Evolutionary conservation across 2,888 invertebrate genomes (phyloP).

Genomic region (Aphodius granarius): DNA sequence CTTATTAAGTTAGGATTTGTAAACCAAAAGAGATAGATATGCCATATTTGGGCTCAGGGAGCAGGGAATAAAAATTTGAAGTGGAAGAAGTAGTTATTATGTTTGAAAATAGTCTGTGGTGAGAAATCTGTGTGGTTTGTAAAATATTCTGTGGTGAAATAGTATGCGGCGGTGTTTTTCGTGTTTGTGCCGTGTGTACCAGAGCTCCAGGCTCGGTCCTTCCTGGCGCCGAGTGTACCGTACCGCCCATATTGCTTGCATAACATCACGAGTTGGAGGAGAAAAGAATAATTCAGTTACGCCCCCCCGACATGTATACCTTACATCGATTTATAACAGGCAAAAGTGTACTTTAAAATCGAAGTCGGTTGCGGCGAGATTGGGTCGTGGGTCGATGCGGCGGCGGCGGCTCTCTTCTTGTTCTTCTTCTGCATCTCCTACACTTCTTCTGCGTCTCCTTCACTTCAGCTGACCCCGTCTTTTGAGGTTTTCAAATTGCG

Average conservation of each 20-base stretch:
- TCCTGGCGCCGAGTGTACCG: constrained; percentile 46
- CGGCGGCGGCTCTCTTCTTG: constrained; percentile 11
- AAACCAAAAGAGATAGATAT: background rate
- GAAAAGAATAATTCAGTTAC: constrained; percentile 57
- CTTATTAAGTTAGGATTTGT: no score
- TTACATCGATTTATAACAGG: constrained; percentile 53
- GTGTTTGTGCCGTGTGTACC: constrained; percentile 3
- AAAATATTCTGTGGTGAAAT: no score
- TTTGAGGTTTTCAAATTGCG: constrained; percentile 47
- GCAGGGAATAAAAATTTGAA: background rate
- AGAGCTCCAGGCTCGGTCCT: background rate
- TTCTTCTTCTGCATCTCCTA: background rate
- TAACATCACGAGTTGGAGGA: constrained; percentile 56
- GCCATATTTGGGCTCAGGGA: background rate
- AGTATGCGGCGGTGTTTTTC: background rate
- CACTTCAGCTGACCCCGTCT: no score
- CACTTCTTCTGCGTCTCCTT: background rate
- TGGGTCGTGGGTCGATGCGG: constrained; percentile 32
- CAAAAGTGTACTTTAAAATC: constrained; percentile 51
- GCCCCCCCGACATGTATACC: constrained; percentile 57
- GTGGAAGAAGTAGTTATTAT: background rate
- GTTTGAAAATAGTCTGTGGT: background rate
- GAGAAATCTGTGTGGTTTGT: background rate
- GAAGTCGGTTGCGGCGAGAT: constrained; percentile 39
- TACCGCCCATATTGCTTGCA: constrained; percentile 57